Percentiles rank a stretch among this genome's conserved stretches.
phyloP scores from a whole-genome alignment of 2,113 vertebrate genomes.

The Cettia cetti region DNA sequence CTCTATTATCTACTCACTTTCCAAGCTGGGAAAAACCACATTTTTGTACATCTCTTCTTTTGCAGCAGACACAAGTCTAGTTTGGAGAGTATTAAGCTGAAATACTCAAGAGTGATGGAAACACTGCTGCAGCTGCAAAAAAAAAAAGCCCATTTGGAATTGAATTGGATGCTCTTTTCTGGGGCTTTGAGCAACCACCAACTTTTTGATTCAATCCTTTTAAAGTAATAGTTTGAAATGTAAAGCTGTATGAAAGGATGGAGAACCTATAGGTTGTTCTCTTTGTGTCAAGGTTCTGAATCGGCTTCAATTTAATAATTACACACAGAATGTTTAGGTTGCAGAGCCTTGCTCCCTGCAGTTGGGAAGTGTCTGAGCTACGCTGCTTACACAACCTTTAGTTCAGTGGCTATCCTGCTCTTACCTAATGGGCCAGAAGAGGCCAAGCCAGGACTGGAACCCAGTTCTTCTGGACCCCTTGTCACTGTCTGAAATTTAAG shows the following conservation, averaged over 20 bases:
- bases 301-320: background rate
- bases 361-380: constrained; percentile 12
- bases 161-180: background rate
- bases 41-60: background rate
- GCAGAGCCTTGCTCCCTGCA: background rate
- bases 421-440: background rate
- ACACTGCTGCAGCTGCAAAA: background rate
- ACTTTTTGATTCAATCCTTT: background rate
- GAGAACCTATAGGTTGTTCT: background rate
- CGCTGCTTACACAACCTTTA: background rate
- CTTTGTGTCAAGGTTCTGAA: constrained; percentile 25
- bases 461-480: background rate
- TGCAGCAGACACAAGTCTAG: background rate
- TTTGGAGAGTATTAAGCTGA: background rate
- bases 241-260: background rate
- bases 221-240: background rate
- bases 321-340: background rate
- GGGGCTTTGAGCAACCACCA: background rate
- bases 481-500: background rate
- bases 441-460: background rate
- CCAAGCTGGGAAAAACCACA: background rate
- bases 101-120: background rate
- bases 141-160: background rate
- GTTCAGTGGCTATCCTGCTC: background rate
- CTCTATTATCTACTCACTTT: background rate